These are phyloP conservation scores for Kradibia gibbosae DNA, from an alignment of 1,140 invertebrate genomes.

Conservation along the genomic window DNA sequence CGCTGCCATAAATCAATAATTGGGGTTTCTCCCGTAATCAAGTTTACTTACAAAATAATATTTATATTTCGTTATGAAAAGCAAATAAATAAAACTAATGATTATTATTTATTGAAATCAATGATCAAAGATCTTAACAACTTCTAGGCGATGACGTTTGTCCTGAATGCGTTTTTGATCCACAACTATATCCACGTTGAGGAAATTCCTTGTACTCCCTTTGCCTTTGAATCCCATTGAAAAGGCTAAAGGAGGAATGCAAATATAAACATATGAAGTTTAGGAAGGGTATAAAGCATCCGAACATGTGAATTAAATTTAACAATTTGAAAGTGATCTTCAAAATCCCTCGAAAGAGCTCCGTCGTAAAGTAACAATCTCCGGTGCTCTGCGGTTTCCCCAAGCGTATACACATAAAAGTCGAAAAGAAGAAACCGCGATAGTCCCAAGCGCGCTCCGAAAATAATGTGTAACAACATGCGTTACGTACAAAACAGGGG, in stretches of 20 bases:
- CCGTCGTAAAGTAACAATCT: conserved; percentile 48
- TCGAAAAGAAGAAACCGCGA: conserved; percentile 36
- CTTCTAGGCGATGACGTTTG: not conserved
- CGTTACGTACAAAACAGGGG: conserved; percentile 9
- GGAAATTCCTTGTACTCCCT: not conserved
- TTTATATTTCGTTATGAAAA: not conserved
- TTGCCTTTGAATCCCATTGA: not conserved
- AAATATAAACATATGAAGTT: conserved; percentile 17
- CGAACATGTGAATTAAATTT: conserved; percentile 49
- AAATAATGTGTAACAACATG: conserved; percentile 41
- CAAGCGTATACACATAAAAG: conserved; percentile 41
- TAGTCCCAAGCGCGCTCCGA: not conserved
- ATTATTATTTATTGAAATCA: not conserved
- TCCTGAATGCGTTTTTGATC: no score
- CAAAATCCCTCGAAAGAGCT: conserved; percentile 29
- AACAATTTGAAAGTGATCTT: conserved; percentile 49
- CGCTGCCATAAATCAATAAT: not conserved
- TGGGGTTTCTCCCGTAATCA: not conserved
- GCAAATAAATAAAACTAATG: not conserved
- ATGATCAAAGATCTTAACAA: not conserved
- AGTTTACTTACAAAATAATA: not conserved
- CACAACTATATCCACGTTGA: not conserved
- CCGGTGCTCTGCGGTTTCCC: conserved; percentile 37
- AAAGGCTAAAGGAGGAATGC: not conserved
- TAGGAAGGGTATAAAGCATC: conserved; percentile 1